phyloP scores from a whole-genome alignment of 2,797 vertebrate genomes.

The Anas capensis region DNA sequence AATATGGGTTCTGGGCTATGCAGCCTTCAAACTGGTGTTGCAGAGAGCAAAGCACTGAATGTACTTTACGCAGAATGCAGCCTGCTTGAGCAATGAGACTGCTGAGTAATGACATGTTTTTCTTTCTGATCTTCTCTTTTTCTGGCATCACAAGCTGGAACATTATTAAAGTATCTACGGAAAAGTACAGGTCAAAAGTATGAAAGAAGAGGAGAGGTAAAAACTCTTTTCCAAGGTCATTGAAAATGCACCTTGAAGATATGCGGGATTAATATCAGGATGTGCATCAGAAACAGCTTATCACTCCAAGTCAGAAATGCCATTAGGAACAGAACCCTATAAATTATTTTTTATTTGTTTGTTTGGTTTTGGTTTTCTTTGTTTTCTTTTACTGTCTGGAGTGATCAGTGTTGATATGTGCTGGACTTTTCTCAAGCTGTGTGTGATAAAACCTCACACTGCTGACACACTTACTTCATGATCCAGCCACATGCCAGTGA shows the following conservation, averaged over 20 bases:
- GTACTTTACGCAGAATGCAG: background rate
- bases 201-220: background rate
- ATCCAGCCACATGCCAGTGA: background rate
- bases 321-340: background rate
- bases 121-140: background rate
- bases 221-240: background rate
- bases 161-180: background rate
- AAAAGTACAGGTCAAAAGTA: background rate
- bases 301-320: background rate
- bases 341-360: no score
- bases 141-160: background rate
- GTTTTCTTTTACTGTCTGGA: background rate
- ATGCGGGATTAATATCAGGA: background rate
- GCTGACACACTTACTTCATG: background rate
- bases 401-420: background rate
- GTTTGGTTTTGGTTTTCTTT: background rate
- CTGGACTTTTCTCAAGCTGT: background rate
- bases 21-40: background rate
- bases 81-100: background rate
- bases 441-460: background rate
- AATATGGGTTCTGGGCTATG: background rate
- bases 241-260: slow-evolving; percentile 19
- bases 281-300: background rate
- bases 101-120: background rate
- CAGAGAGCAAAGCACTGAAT: background rate